A percentile compares a stretch with the other conserved stretches of the same genome.
phyloP scores from a whole-genome alignment of 2,888 invertebrate species.

The Nephrotoma guestfalica region DNA sequence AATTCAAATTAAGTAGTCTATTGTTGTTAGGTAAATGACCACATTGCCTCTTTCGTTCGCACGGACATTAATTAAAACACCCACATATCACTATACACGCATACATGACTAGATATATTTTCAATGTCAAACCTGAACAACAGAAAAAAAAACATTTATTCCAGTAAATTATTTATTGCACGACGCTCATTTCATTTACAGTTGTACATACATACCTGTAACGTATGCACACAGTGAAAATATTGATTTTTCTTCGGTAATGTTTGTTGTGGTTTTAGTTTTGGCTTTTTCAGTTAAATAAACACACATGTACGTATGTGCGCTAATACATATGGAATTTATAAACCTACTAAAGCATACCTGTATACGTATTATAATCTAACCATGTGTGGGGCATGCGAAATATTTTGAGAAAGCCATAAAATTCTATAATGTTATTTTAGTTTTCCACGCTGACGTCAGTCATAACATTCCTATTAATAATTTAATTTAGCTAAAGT shows the following conservation, averaged over 20 bases:
- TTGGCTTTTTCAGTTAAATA: not conserved
- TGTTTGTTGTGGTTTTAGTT: not conserved
- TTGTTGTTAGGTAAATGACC: not conserved
- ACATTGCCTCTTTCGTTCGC: not conserved
- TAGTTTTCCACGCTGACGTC: not conserved
- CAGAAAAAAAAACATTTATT: not conserved
- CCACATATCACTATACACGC: not conserved
- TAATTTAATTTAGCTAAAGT: too few relatives aligned
- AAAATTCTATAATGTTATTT: not conserved
- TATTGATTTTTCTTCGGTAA: not conserved
- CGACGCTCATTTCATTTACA: not conserved
- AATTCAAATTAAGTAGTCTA: not conserved
- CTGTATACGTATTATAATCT: not conserved
- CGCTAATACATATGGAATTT: not conserved
- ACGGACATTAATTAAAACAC: not conserved
- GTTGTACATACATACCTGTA: not conserved
- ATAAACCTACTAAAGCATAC: not conserved
- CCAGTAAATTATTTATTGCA: not conserved
- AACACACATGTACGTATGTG: not conserved
- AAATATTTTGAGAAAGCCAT: not conserved
- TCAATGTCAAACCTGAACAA: not conserved
- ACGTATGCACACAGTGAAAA: not conserved
- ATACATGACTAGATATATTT: not conserved
- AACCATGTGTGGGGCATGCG: not conserved
- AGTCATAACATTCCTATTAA: not conserved